Evolutionary conservation across 2,797 vertebrate genomes (phyloP), one percentile per base, ranked within the genome.

Genomic region (Hybognathus amarus): DNA sequence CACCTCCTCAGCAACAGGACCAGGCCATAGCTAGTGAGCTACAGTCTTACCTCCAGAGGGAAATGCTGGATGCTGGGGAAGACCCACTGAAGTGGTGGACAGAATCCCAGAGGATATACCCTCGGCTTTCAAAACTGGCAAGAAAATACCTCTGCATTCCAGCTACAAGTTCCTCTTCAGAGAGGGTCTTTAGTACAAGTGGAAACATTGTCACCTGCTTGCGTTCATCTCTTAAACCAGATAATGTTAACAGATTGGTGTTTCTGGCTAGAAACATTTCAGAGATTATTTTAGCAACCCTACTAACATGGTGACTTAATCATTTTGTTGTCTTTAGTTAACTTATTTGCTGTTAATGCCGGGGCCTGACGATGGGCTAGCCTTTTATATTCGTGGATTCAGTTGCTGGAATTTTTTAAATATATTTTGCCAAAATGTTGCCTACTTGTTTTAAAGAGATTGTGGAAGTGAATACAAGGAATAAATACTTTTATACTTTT

Each of bases 251-350:
- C 50, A 86, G 76, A 69, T 68, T 86, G 76, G 75, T 86, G 20
- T 83, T 86, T 83, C 85, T 85, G 67, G 67, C 75, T 64, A 78
- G 78, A 79, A 85, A 79, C 45, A 40, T 84, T 50, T 84, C 79
- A 75, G 70, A 52, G 38, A 20, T 36, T 42, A 2, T 54, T 10
- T 42, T 42, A 42, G 40, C 17, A 54, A 5, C 45, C 45, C 45
- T 47, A 47, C 13, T 2, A 47, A 4, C 45, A 47, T 47, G 13
- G 15, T 47, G 45, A 47, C 45, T 47, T 47, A 47, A 47, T 47
- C 9, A 42, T 40, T 47, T 47, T 47, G 13, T 47, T 47, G 12
- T 45, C 45, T 45, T 45, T 45, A 13, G 45, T 45, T 45, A 45
- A 45, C 45, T 45, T 45, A 13, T 13, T 45, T n/a, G n/a, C 12